phyloP scores from a whole-genome alignment of 1,140 invertebrate genomes.

The Diachasma alloeum region DNA sequence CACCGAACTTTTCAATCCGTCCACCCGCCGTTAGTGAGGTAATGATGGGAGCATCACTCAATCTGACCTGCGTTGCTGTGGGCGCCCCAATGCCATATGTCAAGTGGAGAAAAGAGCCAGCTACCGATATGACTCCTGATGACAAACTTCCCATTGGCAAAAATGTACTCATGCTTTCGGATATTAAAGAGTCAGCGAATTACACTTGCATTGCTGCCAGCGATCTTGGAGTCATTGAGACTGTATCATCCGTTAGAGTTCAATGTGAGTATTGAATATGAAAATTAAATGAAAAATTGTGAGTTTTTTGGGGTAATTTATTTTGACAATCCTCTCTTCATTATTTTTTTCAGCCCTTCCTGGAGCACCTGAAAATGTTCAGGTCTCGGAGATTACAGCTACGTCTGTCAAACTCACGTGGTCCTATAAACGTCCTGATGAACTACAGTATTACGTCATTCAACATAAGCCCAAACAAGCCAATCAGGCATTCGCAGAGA shows the following conservation, averaged over 20 bases:
- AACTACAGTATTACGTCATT: conserved; percentile 92
- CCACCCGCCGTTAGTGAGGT: conserved; percentile 86
- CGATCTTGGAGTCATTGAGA: conserved; percentile 90
- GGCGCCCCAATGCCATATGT: conserved; percentile 98
- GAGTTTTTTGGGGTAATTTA: no score
- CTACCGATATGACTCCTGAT: conserved; percentile 83
- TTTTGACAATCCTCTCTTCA: not conserved
- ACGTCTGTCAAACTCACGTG: conserved; percentile 90
- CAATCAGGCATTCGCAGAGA: conserved; percentile 82
- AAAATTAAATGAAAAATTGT: no score
- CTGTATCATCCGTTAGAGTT: conserved; percentile 88
- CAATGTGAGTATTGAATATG: conserved; percentile 79
- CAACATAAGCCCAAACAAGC: conserved; percentile 94
- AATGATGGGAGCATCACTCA: conserved; percentile 87
- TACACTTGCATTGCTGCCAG: conserved; percentile 97
- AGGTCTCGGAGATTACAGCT: conserved; percentile 90
- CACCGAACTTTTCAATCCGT: conserved; percentile 93
- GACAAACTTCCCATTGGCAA: conserved; percentile 84
- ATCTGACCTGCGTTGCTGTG: conserved; percentile 94
- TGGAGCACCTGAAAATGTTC: conserved; percentile 85
- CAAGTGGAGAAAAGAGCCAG: conserved; percentile 89
- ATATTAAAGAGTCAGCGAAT: conserved; percentile 92
- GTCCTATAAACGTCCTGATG: conserved; percentile 86
- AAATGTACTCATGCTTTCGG: conserved; percentile 85
- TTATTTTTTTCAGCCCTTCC: conserved; percentile 77